phyloP scores from a whole-genome alignment of 2,888 invertebrate genomes.

The Agrochola macilenta region DNA sequence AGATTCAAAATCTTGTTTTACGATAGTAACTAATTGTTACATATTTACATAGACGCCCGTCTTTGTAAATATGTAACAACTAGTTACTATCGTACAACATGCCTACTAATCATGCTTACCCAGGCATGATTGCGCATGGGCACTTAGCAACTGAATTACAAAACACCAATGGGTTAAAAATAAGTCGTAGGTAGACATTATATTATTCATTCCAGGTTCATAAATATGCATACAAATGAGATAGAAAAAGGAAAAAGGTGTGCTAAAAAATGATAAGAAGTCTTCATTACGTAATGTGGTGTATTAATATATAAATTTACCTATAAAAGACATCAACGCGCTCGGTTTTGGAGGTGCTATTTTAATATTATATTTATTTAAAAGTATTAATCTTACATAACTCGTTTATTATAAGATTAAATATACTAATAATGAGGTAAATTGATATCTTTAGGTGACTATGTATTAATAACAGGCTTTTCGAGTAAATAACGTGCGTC shows the following conservation, averaged over 20 bases:
- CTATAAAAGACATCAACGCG: conserved; percentile 82
- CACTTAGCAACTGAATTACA: conserved; percentile 36
- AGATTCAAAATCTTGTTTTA: conserved; percentile 19
- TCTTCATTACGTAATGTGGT: not conserved
- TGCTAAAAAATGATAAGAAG: not conserved
- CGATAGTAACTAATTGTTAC: conserved; percentile 12
- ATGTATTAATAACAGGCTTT: conserved; percentile 5
- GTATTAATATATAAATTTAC: conserved; percentile 21
- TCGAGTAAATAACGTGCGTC: not conserved
- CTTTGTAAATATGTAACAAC: too few relatives aligned
- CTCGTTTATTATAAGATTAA: not conserved
- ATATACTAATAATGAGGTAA: too few relatives aligned
- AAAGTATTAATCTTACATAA: not conserved
- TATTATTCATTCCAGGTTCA: not conserved
- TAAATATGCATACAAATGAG: not conserved
- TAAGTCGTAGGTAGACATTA: not conserved
- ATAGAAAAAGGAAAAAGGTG: not conserved
- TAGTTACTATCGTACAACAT: too few relatives aligned
- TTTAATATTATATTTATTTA: not conserved
- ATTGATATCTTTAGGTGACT: not conserved
- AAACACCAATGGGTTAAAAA: not conserved
- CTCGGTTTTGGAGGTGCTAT: conserved; percentile 8
- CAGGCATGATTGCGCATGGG: conserved; percentile 22
- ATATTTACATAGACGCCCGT: conserved; percentile 19
- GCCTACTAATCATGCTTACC: too few relatives aligned